Conservation (phyloP, 2,888 invertebrate genomes). For the Apoda limacodes region DNA sequence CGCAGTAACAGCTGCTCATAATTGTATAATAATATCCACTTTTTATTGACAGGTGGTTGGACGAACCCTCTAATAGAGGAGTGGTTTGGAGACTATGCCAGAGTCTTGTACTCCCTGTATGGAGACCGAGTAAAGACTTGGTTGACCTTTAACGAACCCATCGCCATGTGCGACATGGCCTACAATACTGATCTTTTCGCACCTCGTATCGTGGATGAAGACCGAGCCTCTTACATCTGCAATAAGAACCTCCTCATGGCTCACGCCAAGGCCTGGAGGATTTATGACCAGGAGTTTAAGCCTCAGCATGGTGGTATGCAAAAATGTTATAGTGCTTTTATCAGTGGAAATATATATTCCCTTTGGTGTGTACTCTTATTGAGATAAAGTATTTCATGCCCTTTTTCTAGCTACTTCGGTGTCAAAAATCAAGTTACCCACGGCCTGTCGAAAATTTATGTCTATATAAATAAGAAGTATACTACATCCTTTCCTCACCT, state of each 20-base stretch:
- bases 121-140: constrained; percentile 51
- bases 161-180: constrained; percentile 23
- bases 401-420: no score
- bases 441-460: no score
- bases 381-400: no score
- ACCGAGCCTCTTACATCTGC: constrained; percentile 54
- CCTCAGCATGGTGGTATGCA: constrained; percentile 27
- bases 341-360: no score
- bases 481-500: no score
- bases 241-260: constrained; percentile 56
- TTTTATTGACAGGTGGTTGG: no score
- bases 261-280: constrained; percentile 56
- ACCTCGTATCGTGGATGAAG: constrained; percentile 35
- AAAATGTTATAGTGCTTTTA: no score
- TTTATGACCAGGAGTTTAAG: constrained; percentile 39
- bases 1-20: no score
- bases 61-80: constrained; percentile 53
- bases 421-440: no score
- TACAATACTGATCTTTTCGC: constrained; percentile 25
- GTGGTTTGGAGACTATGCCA: constrained; percentile 62
- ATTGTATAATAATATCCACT: no score
- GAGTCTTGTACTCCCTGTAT: constrained; percentile 39
- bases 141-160: constrained; percentile 65
- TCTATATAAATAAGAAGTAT: no score
- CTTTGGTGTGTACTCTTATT: no score